A percentile compares a stretch with the other conserved stretches of the same genome.
phyloP scores from a whole-genome alignment of 2,888 invertebrate species.

The Pyrrhia umbra region DNA sequence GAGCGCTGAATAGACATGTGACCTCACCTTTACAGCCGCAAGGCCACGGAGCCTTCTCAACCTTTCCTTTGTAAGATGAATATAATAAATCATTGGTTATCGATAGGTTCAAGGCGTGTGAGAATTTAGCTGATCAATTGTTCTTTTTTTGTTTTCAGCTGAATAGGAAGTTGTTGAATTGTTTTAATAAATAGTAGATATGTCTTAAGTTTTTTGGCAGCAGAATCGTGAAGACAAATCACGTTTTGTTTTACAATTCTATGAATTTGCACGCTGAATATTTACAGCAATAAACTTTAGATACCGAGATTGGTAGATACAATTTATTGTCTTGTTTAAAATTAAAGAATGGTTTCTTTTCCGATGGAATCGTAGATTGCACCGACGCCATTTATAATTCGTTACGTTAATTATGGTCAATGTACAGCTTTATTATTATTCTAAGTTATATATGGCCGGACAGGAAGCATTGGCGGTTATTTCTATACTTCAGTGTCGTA shows the following conservation, averaged over 20 bases:
- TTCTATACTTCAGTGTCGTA: slow-evolving; percentile 44
- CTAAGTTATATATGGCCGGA: slow-evolving; percentile 41
- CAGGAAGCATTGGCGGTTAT: slow-evolving; percentile 47
- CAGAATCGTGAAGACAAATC: slow-evolving; percentile 29
- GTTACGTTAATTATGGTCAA: slow-evolving; percentile 45
- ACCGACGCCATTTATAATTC: slow-evolving; percentile 52
- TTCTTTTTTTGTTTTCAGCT: slow-evolving; percentile 60
- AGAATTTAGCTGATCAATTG: slow-evolving; percentile 69
- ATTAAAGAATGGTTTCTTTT: slow-evolving; percentile 12
- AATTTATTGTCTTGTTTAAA: slow-evolving; percentile 21
- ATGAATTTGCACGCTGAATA: slow-evolving; percentile 14
- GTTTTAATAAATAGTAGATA: slow-evolving; percentile 45
- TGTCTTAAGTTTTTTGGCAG: slow-evolving; percentile 19
- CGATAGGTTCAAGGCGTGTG: slow-evolving; percentile 74
- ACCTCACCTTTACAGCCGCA: slow-evolving; percentile 76
- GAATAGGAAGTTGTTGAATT: slow-evolving; percentile 53
- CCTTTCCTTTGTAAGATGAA: slow-evolving; percentile 76
- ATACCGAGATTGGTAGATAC: background rate
- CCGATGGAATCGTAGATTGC: slow-evolving; percentile 55
- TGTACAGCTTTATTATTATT: slow-evolving; percentile 35
- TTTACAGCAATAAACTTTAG: slow-evolving; percentile 9
- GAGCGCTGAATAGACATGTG: slow-evolving; percentile 78
- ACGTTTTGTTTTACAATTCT: slow-evolving; percentile 28
- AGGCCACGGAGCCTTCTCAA: slow-evolving; percentile 75
- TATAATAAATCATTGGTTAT: slow-evolving; percentile 69